Conservation (phyloP, 2,888 invertebrate species). For the Scelioninae gen. 2 region DNA sequence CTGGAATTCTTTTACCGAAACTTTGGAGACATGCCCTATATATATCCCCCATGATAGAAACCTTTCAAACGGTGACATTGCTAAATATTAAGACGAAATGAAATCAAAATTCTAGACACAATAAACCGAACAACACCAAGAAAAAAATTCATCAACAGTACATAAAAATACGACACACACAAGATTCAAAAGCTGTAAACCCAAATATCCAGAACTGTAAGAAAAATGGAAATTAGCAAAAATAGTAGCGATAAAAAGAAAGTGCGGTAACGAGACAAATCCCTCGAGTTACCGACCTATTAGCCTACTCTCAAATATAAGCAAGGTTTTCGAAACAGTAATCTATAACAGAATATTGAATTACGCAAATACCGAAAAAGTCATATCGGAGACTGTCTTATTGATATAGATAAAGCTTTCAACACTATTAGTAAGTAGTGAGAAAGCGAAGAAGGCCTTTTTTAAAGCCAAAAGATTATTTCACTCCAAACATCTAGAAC, state of each 20-base stretch:
- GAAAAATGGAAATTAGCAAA: conserved; percentile 52
- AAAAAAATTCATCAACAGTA: not conserved
- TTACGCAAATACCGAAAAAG: not conserved
- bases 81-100: too few species aligned
- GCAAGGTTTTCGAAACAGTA: conserved; percentile 28
- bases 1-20: not conserved
- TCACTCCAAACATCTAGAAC: conserved; percentile 39
- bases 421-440: conserved; percentile 20
- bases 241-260: conserved; percentile 44
- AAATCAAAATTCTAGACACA: too few species aligned
- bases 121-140: too few species aligned
- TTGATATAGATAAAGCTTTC: conserved; percentile 19
- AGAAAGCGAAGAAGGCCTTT: conserved; percentile 58
- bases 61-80: too few species aligned
- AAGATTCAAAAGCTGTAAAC: conserved; percentile 41
- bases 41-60: too few species aligned
- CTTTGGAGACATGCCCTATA: not conserved
- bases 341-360: conserved; percentile 1
- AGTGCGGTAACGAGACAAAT: conserved; percentile 9
- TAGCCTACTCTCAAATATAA: conserved; percentile 51
- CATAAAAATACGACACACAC: conserved; percentile 37
- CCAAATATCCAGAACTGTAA: conserved; percentile 36
- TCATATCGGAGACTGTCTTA: conserved; percentile 22
- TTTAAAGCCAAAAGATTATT: conserved; percentile 34
- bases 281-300: conserved; percentile 57